These are phyloP conservation scores for Miichthys miiuy DNA, from an alignment of 2,797 vertebrate species.

Conservation along the genomic window DNA sequence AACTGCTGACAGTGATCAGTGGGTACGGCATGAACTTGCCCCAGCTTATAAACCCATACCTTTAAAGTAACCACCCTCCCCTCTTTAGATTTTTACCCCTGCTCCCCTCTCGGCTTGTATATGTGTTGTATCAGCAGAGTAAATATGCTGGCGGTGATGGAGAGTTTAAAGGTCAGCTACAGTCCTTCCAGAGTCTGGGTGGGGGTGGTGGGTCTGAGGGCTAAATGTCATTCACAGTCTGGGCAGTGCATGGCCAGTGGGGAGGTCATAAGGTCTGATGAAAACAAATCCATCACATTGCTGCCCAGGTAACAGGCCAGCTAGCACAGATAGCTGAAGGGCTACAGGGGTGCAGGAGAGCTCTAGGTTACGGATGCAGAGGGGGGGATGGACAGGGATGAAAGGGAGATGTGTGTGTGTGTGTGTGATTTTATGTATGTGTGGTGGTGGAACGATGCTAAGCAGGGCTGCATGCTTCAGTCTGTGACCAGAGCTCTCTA, in stretches of 20 bases:
- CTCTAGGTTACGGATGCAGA: slow-evolving; percentile 43
- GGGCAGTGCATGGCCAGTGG: slow-evolving; percentile 53
- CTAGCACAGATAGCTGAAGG: slow-evolving; percentile 55
- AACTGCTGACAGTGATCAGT: slow-evolving; percentile 58
- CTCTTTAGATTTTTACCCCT: slow-evolving; percentile 29
- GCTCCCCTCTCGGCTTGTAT: slow-evolving; percentile 21
- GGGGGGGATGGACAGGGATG: slow-evolving; percentile 36
- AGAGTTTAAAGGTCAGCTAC: slow-evolving; percentile 71
- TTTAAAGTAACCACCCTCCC: slow-evolving; percentile 9
- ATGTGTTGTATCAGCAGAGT: slow-evolving; percentile 66
- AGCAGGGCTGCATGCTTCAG: slow-evolving; percentile 25
- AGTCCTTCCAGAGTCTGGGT: slow-evolving; percentile 51
- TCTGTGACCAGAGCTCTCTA: slow-evolving; percentile 32
- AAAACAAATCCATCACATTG: slow-evolving; percentile 83
- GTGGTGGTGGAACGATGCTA: slow-evolving; percentile 20
- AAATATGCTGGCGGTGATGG: slow-evolving; percentile 63
- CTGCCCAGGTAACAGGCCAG: slow-evolving; percentile 56
- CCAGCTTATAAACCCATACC: slow-evolving; percentile 38
- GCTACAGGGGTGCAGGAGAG: slow-evolving; percentile 40
- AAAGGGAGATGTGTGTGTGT: slow-evolving; percentile 28
- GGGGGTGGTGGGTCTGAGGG: slow-evolving; percentile 15
- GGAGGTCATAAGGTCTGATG: slow-evolving; percentile 71
- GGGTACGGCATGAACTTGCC: slow-evolving; percentile 37
- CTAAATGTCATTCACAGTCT: slow-evolving; percentile 71
- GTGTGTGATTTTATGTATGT: slow-evolving; percentile 19